Conservation (phyloP, 2,888 invertebrate species). For the Lottia scabra region DNA sequence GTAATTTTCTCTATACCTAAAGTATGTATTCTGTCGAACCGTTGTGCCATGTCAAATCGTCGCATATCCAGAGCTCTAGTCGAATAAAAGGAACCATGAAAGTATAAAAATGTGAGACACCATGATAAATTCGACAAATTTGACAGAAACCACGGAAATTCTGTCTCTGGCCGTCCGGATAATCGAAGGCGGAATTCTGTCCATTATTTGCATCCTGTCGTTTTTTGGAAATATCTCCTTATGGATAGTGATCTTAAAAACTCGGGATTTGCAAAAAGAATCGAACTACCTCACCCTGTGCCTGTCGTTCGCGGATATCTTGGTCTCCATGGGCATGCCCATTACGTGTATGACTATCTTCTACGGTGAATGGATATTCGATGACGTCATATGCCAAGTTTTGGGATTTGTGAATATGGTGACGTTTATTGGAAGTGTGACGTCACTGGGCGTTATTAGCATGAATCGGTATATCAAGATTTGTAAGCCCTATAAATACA, state of each 20-base stretch:
- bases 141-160: too few species aligned
- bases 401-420: conserved; percentile 60
- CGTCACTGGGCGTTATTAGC: conserved; percentile 63
- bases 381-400: conserved; percentile 40
- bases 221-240: conserved; percentile 48
- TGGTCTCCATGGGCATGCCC: conserved; percentile 62
- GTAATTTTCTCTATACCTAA: too few species aligned
- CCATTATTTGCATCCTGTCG: conserved; percentile 37
- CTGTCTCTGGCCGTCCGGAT: conserved; percentile 15
- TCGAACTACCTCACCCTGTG: conserved; percentile 53
- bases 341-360: conserved; percentile 46
- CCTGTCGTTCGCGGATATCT: conserved; percentile 54
- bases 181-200: conserved; percentile 34
- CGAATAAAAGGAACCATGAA: too few species aligned
- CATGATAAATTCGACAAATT: too few species aligned
- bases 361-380: conserved; percentile 41
- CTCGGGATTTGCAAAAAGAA: conserved; percentile 36
- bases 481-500: conserved; percentile 46
- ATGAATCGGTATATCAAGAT: conserved; percentile 63
- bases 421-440: conserved; percentile 59
- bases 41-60: too few species aligned
- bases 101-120: too few species aligned
- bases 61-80: too few species aligned
- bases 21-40: too few species aligned
- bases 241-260: conserved; percentile 47